Percentiles rank a stretch among this genome's conserved stretches.
Conservation (phyloP, 2,113 vertebrate species). For the Sterna hirundo region DNA sequence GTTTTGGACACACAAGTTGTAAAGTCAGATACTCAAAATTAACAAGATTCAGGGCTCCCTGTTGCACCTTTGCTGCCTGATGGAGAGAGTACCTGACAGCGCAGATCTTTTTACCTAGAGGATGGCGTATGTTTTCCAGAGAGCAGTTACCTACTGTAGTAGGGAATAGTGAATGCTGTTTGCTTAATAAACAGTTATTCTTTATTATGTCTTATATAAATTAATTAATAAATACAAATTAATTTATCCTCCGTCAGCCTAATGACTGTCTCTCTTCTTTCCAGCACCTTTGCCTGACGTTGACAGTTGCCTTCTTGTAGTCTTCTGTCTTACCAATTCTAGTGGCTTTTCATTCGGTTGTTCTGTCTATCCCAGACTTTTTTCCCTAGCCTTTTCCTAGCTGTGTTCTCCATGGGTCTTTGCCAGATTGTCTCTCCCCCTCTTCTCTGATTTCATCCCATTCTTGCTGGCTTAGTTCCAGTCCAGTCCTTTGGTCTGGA, state of each 20-base stretch:
- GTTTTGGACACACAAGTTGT: neutral
- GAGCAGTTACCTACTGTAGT: neutral
- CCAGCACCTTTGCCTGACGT: neutral
- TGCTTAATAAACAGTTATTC: neutral
- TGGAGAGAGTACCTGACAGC: neutral
- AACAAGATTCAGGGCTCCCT: neutral
- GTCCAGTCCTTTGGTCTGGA: neutral
- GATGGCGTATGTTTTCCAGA: neutral
- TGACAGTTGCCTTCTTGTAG: neutral
- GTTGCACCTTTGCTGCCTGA: neutral
- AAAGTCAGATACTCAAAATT: neutral
- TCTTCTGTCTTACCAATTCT: neutral
- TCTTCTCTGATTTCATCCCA: neutral
- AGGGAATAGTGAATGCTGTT: neutral
- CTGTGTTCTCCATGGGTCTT: neutral
- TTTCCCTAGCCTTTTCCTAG: neutral
- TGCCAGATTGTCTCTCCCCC: neutral
- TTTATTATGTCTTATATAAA: neutral
- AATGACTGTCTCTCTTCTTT: neutral
- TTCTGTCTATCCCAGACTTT: neutral
- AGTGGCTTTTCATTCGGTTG: neutral
- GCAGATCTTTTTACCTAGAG: neutral
- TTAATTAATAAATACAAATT: neutral
- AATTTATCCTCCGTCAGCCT: neutral
- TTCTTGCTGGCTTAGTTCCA: conserved; percentile 45